These are phyloP conservation scores for Sus scrofa DNA, from an alignment of 2,113 vertebrate genomes.

Conservation along the genomic window DNA sequence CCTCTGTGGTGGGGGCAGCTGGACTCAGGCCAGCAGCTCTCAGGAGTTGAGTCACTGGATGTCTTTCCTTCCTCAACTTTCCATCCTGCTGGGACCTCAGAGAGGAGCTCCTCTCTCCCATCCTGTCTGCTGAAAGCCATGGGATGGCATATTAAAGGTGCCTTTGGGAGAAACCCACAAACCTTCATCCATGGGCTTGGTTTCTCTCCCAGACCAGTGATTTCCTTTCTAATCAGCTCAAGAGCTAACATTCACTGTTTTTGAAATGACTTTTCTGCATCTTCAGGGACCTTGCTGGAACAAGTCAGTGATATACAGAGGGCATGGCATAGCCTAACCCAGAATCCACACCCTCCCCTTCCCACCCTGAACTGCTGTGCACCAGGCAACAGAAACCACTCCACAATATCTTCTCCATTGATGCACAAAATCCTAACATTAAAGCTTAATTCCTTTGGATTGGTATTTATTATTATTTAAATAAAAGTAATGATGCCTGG, in stretches of 20 bases:
- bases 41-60: slow-evolving; percentile 74
- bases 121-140: slow-evolving; percentile 27
- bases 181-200: background rate
- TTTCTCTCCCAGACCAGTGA: slow-evolving; percentile 48
- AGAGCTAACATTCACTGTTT: slow-evolving; percentile 59
- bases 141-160: slow-evolving; percentile 20
- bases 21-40: slow-evolving; percentile 69
- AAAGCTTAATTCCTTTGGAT: background rate
- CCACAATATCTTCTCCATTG: background rate
- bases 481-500: background rate
- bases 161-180: slow-evolving; percentile 26
- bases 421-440: background rate
- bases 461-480: slow-evolving; percentile 12
- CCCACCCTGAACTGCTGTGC: background rate
- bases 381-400: slow-evolving; percentile 22
- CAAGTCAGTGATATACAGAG: background rate
- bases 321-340: background rate
- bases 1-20: slow-evolving; percentile 74
- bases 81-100: slow-evolving; percentile 69
- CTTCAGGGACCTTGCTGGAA: slow-evolving; percentile 20
- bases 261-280: slow-evolving; percentile 39
- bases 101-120: slow-evolving; percentile 39
- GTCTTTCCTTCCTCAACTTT: slow-evolving; percentile 78
- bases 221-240: slow-evolving; percentile 38
- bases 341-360: background rate